Evolutionary conservation across 2,888 invertebrate species (phyloP).

Genomic region (Chalcosyrphus nemorum): DNA sequence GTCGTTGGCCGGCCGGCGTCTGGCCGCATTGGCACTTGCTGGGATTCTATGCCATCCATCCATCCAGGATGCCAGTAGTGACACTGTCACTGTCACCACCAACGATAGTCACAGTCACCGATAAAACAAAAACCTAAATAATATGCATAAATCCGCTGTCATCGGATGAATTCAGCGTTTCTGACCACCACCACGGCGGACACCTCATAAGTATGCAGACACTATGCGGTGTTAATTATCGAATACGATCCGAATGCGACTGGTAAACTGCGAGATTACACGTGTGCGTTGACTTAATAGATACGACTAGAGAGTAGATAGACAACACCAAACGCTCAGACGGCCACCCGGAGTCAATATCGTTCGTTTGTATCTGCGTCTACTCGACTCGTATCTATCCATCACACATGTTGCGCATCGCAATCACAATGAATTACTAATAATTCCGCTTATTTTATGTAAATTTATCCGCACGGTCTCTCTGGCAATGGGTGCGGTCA

Average conservation of each 20-base stretch:
- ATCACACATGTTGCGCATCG: constrained; percentile 71
- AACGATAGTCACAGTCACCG: constrained; percentile 41
- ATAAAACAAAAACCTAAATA: constrained; percentile 69
- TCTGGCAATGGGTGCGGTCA: constrained; percentile 63
- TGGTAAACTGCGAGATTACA: constrained; percentile 64
- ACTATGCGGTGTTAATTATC: constrained; percentile 71
- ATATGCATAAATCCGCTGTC: constrained; percentile 71
- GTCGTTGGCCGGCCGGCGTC: constrained; percentile 32
- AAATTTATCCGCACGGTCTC: constrained; percentile 29
- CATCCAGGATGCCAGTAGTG: not conserved
- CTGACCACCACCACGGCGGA: constrained; percentile 58
- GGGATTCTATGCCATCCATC: constrained; percentile 41
- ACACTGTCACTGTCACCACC: not conserved
- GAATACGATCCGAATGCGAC: constrained; percentile 69
- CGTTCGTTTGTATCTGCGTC: constrained; percentile 41
- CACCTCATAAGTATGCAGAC: constrained; percentile 72
- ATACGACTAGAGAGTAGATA: constrained; percentile 32
- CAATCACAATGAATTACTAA: constrained; percentile 65
- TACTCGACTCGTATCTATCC: constrained; percentile 35
- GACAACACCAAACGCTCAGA: constrained; percentile 46
- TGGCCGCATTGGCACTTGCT: constrained; percentile 52
- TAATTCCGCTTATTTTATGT: constrained; percentile 68
- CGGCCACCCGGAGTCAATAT: constrained; percentile 68
- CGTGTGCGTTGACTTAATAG: constrained; percentile 67
- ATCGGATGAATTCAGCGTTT: constrained; percentile 51